A percentile compares a stretch with the other conserved stretches of the same genome.
phyloP scores from a whole-genome alignment of 2,113 vertebrate species.

The Pelodiscus sinensis region DNA sequence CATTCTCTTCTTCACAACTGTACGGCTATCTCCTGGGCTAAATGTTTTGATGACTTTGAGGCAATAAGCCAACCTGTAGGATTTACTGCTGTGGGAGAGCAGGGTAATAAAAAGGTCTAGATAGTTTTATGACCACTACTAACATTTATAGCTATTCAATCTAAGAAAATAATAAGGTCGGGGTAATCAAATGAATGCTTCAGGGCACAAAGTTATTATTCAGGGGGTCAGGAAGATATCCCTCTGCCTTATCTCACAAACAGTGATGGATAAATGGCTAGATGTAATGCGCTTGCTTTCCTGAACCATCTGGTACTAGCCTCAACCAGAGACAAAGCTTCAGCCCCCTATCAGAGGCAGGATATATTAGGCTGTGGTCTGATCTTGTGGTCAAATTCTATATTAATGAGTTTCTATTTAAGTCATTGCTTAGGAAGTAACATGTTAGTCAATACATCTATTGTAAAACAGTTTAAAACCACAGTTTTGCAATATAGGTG shows the following conservation, averaged over 20 bases:
- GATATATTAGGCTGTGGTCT: neutral
- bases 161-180: neutral
- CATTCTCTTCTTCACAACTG: neutral
- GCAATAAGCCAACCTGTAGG: slow-evolving; percentile 17
- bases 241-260: neutral
- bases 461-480: neutral
- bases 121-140: slow-evolving; percentile 35
- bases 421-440: neutral
- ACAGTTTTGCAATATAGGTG: neutral
- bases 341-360: neutral
- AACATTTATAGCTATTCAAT: slow-evolving; percentile 6
- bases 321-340: neutral
- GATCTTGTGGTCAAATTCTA: no score
- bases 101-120: slow-evolving; percentile 11
- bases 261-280: neutral
- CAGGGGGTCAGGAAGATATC: neutral
- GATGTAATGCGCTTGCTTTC: neutral
- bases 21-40: neutral
- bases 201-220: slow-evolving; percentile 6
- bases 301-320: neutral
- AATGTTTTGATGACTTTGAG: neutral
- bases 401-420: neutral
- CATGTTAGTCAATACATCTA: neutral
- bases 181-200: slow-evolving; percentile 13
- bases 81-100: slow-evolving; percentile 15